These are phyloP conservation scores for Oegoconia quadripuncta DNA, from an alignment of 2,888 invertebrate genomes.

Conservation along the genomic window DNA sequence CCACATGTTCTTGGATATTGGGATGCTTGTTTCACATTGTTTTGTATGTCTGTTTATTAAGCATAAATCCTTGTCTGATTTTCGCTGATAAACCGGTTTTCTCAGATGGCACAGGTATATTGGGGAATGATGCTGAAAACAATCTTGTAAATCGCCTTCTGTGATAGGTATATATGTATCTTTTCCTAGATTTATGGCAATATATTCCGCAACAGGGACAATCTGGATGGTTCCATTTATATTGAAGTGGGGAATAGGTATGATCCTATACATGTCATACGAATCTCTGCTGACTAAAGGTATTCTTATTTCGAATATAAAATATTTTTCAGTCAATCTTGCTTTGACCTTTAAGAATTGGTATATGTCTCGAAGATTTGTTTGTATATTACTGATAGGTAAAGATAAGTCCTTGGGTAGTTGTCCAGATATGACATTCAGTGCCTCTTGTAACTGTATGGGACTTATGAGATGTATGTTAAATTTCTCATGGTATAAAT, in stretches of 20 bases:
- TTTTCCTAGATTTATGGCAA: slow-evolving; percentile 11
- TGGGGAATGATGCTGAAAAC: slow-evolving; percentile 3
- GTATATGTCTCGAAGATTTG: slow-evolving; percentile 4
- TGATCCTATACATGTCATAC: slow-evolving; percentile 11
- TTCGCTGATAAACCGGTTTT: no score
- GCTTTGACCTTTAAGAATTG: slow-evolving; percentile 15
- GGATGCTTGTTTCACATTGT: no score
- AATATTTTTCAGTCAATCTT: slow-evolving; percentile 12
- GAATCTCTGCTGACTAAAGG: slow-evolving; percentile 14
- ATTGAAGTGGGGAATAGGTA: slow-evolving; percentile 9
- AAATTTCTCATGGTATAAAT: no score
- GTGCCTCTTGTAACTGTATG: slow-evolving; percentile 3
- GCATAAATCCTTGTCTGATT: no score
- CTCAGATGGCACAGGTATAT: no score
- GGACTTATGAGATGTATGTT: slow-evolving; percentile 9
- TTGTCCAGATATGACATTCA: slow-evolving; percentile 6
- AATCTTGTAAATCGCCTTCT: not conserved
- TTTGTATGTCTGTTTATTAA: no score
- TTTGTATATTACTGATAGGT: slow-evolving; percentile 7
- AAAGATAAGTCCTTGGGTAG: not conserved
- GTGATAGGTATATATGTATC: slow-evolving; percentile 8
- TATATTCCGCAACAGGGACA: slow-evolving; percentile 11
- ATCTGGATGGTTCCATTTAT: slow-evolving; percentile 10
- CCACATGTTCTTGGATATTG: no score
- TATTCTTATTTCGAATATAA: slow-evolving; percentile 15